Conservation (phyloP, 2,113 vertebrate genomes). For the Megaceryle maxima region DNA sequence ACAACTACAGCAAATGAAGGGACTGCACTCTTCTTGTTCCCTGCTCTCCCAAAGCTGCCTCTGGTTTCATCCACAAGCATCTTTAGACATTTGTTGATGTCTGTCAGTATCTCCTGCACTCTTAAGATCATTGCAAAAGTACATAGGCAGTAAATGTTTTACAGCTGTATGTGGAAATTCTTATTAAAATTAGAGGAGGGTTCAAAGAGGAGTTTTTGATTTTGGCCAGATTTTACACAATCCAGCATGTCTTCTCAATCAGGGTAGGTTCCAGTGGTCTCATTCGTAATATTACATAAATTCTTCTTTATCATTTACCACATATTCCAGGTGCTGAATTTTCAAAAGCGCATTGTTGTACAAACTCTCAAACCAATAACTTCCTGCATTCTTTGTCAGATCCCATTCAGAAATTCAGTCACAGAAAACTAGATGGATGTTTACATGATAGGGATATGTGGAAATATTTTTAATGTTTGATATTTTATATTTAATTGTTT, state of each 20-base stretch:
- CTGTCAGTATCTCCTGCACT: neutral
- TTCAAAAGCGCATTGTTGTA: neutral
- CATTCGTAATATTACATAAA: neutral
- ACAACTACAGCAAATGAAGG: neutral
- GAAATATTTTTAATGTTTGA: neutral
- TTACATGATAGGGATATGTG: neutral
- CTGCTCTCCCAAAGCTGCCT: neutral
- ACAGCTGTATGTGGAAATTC: neutral
- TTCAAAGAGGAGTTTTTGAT: neutral
- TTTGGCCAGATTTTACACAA: neutral
- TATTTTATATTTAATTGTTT: neutral
- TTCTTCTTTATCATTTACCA: neutral
- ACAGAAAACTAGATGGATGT: neutral
- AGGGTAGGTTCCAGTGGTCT: neutral
- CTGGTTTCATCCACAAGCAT: neutral
- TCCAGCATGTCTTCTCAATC: fast-evolving
- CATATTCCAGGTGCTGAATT: neutral
- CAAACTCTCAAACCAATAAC: neutral
- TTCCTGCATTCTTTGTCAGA: neutral
- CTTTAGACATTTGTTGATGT: neutral
- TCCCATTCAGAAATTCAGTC: neutral
- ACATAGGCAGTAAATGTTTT: neutral
- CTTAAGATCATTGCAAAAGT: neutral
- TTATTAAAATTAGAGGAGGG: neutral
- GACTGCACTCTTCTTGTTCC: neutral